Evolutionary conservation across 2,888 invertebrate species (phyloP), one percentile per base, ranked within the genome.

Genomic region (Nomada flava): DNA sequence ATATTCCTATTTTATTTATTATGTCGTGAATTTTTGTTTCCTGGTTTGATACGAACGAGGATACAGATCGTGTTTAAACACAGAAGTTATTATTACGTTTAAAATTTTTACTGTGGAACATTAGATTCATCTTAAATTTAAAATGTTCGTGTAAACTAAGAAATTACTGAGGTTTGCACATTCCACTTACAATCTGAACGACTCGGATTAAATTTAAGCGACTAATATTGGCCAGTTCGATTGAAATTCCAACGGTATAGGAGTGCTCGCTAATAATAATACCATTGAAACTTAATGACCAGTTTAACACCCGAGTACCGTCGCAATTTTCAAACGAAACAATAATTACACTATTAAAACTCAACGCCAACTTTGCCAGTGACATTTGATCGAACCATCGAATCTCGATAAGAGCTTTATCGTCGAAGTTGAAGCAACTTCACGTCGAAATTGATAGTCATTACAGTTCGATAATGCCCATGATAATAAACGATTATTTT

Each of bases 301-400:
- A 42, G 1, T 2, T 67, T 67, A 53, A 20, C 53, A 7, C 15
- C 36, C 5, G 11, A 36, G 36, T 67, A 36, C 53, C 15, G 20
- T 18, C 47, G 36, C 20, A 7, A 29, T 36, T 20, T 15, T 4
- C 3, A 7, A 15, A n/a, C 60, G 15, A 53, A 36, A 53, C 47
- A 52, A 53, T 67, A 53, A 67, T 67, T 67, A 20, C 52, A 3
- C 26, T 23, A 64, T 64, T 23, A 50, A 64, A 64, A 50, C 64
- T 64, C 64, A 50, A 64, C 26, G 64, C 47, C 47, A 64, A 60
- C 60, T 36, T 36, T 18, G 20, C 9, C 47, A 47, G 47, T 11
- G 47, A 26, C 18, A 15, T 64, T 64, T 50, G 47, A 50, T 50
- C 64, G 64, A 10, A 23, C 47, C 18, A 18, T 47, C 47, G 47